phyloP scores from a whole-genome alignment of 2,797 vertebrate species.

The Masticophis lateralis region DNA sequence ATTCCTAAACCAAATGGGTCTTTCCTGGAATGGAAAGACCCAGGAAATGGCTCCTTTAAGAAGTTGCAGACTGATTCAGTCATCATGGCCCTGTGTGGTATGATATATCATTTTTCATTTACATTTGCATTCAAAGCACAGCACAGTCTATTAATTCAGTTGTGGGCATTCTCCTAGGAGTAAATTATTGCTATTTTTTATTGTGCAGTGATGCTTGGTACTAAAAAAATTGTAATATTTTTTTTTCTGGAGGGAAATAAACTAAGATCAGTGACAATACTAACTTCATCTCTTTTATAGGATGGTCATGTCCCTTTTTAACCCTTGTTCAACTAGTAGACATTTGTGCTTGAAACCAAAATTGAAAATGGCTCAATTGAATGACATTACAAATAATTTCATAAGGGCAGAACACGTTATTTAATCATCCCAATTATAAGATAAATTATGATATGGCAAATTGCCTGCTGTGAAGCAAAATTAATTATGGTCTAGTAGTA shows the following conservation, averaged over 20 bases:
- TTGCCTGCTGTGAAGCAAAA: background rate
- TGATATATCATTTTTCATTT: background rate
- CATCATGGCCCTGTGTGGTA: background rate
- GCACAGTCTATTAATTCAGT: background rate
- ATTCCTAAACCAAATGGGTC: background rate
- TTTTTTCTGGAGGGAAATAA: background rate
- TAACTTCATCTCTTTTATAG: background rate
- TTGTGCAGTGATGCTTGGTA: background rate
- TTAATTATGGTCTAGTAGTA: background rate
- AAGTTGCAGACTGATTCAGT: background rate
- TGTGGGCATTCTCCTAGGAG: background rate
- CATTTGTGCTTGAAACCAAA: background rate
- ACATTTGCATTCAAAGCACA: background rate
- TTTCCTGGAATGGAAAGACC: background rate
- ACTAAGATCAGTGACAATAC: background rate
- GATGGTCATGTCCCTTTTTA: background rate
- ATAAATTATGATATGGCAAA: background rate
- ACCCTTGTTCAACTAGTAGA: background rate
- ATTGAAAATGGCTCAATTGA: background rate
- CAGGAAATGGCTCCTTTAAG: background rate
- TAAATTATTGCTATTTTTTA: background rate
- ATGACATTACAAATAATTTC: background rate
- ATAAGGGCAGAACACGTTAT: background rate
- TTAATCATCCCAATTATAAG: background rate
- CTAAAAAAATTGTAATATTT: background rate